phyloP scores from a whole-genome alignment of 2,797 vertebrate genomes.

The Enteromius treurensis region DNA sequence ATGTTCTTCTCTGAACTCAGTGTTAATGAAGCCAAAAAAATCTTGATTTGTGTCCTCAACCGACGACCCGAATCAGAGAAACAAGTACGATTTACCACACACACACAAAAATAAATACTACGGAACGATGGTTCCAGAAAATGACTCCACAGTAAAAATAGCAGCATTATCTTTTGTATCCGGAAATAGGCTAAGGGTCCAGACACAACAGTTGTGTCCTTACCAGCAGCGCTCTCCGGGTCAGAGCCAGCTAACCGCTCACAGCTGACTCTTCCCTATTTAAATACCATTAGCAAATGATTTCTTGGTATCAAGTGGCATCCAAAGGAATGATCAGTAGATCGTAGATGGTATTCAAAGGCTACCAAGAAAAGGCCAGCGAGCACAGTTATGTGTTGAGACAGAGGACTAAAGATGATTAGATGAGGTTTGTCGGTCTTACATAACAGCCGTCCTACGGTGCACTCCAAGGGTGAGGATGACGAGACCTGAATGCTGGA shows the following conservation, averaged over 20 bases:
- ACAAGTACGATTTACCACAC: neutral
- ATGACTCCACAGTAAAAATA: slow-evolving; percentile 29
- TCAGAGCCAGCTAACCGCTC: neutral
- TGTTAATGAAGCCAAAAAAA: neutral
- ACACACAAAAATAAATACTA: neutral
- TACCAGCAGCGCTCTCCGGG: slow-evolving; percentile 5
- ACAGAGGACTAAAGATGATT: neutral
- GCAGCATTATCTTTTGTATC: slow-evolving; percentile 12
- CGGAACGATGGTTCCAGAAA: slow-evolving; percentile 36
- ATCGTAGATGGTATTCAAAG: slow-evolving; percentile 7
- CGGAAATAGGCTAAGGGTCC: slow-evolving; percentile 24
- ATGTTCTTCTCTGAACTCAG: neutral
- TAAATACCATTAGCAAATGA: slow-evolving; percentile 20
- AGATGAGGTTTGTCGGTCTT: slow-evolving; percentile 28
- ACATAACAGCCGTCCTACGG: slow-evolving; percentile 9
- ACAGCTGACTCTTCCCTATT: neutral
- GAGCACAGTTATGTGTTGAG: neutral
- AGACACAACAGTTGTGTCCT: slow-evolving; percentile 18
- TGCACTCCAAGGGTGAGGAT: slow-evolving; percentile 10
- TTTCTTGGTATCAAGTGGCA: neutral
- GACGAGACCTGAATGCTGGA: slow-evolving; percentile 16
- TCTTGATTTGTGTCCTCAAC: neutral
- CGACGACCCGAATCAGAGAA: neutral
- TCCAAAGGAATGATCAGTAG: slow-evolving; percentile 1
- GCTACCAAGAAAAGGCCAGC: slow-evolving; percentile 8